Percentiles rank a stretch among this genome's conserved stretches.
These are phyloP conservation scores for Drosophila persimilis DNA, from an alignment of 1,140 invertebrate species.

Conservation along the genomic window DNA sequence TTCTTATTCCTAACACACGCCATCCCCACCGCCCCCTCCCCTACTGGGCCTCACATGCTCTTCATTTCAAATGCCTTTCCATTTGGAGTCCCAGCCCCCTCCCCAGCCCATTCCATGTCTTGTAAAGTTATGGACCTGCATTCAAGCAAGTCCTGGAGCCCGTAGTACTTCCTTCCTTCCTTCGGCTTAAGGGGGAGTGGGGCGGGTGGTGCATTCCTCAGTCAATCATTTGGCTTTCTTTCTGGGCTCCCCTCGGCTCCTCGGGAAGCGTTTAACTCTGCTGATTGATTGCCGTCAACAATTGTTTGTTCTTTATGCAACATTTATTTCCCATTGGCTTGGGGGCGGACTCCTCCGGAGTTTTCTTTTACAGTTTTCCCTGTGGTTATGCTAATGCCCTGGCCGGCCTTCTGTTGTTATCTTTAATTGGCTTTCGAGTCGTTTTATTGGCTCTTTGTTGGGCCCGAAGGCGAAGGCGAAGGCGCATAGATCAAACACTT, in stretches of 20 bases:
- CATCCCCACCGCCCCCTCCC: constrained; percentile 3
- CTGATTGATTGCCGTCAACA: constrained; percentile 81
- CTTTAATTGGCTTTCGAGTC: constrained; percentile 77
- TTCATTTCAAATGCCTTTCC: constrained; percentile 69
- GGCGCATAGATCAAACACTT: constrained; percentile 56
- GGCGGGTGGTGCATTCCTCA: too few relatives aligned
- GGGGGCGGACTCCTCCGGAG: constrained; percentile 28
- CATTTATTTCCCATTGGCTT: constrained; percentile 73
- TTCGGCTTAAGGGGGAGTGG: constrained; percentile 7
- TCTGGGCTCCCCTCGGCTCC: constrained; percentile 13
- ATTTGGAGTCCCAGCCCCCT: constrained; percentile 14
- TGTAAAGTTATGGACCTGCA: constrained; percentile 48
- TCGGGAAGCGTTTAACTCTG: constrained; percentile 74
- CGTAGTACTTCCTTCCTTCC: constrained; percentile 70
- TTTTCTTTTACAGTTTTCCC: constrained; percentile 6
- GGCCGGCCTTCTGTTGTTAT: constrained; percentile 59
- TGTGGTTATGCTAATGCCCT: constrained; percentile 70
- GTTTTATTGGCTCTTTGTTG: constrained; percentile 59
- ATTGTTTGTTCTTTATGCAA: constrained; percentile 80
- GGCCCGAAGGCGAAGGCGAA: constrained; percentile 17
- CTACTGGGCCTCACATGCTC: constrained; percentile 65
- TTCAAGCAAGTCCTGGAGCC: constrained; percentile 47
- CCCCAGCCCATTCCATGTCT: constrained; percentile 52
- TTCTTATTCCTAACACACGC: constrained; percentile 12
- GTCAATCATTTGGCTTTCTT: not conserved